Percentiles rank a stretch among this genome's conserved stretches.
Conservation (phyloP, 2,888 invertebrate species). For the Autographa gamma region DNA sequence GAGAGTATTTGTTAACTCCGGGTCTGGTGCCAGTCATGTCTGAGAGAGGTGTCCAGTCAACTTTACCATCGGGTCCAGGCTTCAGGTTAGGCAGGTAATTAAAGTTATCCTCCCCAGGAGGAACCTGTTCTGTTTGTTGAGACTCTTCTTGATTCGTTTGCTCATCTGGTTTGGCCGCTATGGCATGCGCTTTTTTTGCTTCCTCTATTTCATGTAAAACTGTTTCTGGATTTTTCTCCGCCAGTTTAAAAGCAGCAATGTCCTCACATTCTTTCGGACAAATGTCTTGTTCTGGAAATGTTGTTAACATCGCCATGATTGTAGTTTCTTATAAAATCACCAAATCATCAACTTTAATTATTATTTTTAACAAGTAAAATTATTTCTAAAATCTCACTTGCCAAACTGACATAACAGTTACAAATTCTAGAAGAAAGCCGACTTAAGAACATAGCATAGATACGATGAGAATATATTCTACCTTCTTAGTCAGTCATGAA, state of each 20-base stretch:
- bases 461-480: no score
- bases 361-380: slow-evolving; percentile 1
- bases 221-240: slow-evolving; percentile 66
- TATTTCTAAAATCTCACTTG: slow-evolving; percentile 3
- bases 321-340: not conserved
- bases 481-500: no score
- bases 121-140: slow-evolving; percentile 19
- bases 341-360: not conserved
- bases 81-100: slow-evolving; percentile 72
- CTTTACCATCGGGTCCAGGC: slow-evolving; percentile 92
- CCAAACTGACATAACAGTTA: not conserved
- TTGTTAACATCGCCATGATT: slow-evolving; percentile 56
- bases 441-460: not conserved
- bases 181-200: slow-evolving; percentile 45
- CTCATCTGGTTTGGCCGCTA: not conserved
- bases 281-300: slow-evolving; percentile 74
- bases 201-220: slow-evolving; percentile 61
- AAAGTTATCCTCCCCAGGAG: slow-evolving; percentile 59
- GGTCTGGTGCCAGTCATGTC: slow-evolving; percentile 93
- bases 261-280: slow-evolving; percentile 79
- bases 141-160: not conserved
- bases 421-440: not conserved
- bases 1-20: slow-evolving; percentile 92
- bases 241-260: slow-evolving; percentile 79
- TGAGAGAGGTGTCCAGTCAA: slow-evolving; percentile 92